phyloP scores from a whole-genome alignment of 2,797 vertebrate species.

The Pantherophis vulpinus region DNA sequence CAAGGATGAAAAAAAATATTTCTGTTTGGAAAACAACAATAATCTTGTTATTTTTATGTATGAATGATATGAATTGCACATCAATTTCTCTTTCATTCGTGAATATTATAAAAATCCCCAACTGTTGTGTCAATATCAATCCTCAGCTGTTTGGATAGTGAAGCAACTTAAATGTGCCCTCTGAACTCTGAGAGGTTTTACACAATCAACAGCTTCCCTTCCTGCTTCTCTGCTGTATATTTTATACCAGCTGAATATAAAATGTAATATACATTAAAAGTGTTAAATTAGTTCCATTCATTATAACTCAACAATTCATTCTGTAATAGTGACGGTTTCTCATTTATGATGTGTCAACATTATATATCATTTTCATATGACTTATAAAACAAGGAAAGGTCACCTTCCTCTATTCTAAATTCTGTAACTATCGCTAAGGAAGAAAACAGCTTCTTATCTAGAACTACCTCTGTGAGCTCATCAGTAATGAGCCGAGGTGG shows the following conservation, averaged over 20 bases:
- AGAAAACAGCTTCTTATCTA: background rate
- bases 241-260: background rate
- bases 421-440: background rate
- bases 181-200: background rate
- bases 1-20: constrained; percentile 47
- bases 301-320: background rate
- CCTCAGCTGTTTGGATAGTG: background rate
- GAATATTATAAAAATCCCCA: constrained; percentile 41
- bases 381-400: background rate
- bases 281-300: background rate
- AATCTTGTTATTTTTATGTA: background rate
- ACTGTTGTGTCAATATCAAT: constrained; percentile 42
- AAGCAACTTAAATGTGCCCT: background rate
- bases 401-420: background rate
- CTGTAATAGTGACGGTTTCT: background rate
- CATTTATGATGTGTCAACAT: background rate
- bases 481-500: background rate
- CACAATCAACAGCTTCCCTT: background rate
- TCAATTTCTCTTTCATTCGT: constrained; percentile 42
- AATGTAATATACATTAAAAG: background rate
- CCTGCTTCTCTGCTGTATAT: background rate
- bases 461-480: background rate
- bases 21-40: constrained; percentile 49
- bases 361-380: background rate
- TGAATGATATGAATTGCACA: background rate